phyloP scores from a whole-genome alignment of 2,888 invertebrate genomes.

The Automeris io region DNA sequence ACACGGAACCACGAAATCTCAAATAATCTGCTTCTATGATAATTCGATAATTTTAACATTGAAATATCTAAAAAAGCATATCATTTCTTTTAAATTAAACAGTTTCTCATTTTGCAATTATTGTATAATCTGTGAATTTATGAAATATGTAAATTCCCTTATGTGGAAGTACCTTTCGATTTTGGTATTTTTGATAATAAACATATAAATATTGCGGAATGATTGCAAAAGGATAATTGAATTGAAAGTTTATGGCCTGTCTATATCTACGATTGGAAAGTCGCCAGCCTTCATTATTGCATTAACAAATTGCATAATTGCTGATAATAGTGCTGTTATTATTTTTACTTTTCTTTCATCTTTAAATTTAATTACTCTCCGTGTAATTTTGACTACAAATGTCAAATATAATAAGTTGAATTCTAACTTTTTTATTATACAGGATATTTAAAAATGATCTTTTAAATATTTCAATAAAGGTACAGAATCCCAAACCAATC shows the following conservation, averaged over 20 bases:
- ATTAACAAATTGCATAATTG: constrained; percentile 1
- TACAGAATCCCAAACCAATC: no score
- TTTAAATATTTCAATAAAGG: no score
- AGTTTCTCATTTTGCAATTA: neutral
- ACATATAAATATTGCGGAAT: neutral
- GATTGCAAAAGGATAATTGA: constrained; percentile 5
- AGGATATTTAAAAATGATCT: no score
- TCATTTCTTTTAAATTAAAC: no score
- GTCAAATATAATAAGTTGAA: no score
- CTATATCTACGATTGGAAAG: constrained; percentile 7
- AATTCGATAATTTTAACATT: no score
- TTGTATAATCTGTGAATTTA: neutral
- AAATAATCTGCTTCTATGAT: no score
- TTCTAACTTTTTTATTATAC: no score
- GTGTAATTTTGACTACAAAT: no score
- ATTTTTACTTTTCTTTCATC: neutral
- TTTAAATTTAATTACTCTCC: no score
- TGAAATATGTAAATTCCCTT: neutral
- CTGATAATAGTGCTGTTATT: neutral
- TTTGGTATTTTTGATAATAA: neutral
- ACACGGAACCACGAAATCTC: no score
- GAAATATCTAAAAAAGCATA: no score
- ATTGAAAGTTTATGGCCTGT: constrained; percentile 7
- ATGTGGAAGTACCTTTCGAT: neutral
- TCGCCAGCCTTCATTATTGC: constrained; percentile 4